Evolutionary conservation across 2,797 vertebrate species (phyloP), one percentile per base, ranked within the genome.

Genomic region (Anas bahamensis): DNA sequence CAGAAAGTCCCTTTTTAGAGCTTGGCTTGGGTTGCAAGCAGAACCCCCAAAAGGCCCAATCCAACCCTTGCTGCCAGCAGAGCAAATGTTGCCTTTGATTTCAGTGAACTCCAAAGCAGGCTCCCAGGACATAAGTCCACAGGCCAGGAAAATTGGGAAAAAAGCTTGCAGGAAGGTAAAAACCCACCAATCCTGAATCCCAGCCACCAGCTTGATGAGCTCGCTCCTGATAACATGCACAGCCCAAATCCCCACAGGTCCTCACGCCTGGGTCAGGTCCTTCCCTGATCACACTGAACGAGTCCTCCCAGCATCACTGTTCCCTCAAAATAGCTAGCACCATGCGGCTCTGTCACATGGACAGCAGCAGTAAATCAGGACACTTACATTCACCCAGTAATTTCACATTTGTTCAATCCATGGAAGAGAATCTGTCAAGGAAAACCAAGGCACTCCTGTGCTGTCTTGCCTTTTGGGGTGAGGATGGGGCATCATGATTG

Each of bases 111-210:
- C 29, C 46, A n/a, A 48, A 74, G 28, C 14, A 64, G 17, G 28
- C 4, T 53, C 39, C 65, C 31, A 44, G 28, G n/a, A 37, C 31
- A 15, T 13, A 7, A 33, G 7, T 31, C 52, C 21, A 33, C 17
- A 39, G 11, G 16, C 10, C 48, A 44, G n/a, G 15, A 42, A 59
- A 73, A 69, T 10, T 31, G 17, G 35, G n/a, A 68, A 86, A 86
- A 79, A 3, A 56, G 18, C 8, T 26, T 60, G 5, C 17, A 63
- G 29, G 24, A 52, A 17, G 7, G 11, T 24, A 24, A 50, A 50
- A 50, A 31, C n/a, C n/a, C n/a, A n/a, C n/a, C n/a, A n/a, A n/a
- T 0, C 0, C 6, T 4, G 23, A 46, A 44, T 1, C 2, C 3
- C 26, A 31, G 13, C n/a, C 23, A 46, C 13, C 23, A 57, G 19